Percentiles rank a stretch among this genome's conserved stretches.
phyloP scores from a whole-genome alignment of 1,140 invertebrate species.

The Antheraea pernyi region DNA sequence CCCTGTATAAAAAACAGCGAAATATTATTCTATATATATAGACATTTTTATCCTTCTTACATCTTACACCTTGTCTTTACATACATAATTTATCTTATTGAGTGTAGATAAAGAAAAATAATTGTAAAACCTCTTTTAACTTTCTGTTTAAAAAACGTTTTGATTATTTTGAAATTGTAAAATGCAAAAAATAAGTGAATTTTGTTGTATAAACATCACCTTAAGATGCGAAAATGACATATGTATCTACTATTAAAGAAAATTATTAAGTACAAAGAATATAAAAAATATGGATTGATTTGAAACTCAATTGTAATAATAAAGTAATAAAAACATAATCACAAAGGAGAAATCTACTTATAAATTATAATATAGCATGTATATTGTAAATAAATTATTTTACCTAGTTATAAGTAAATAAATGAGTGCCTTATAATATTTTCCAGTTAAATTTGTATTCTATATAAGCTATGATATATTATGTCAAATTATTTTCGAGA shows the following conservation, averaged over 20 bases:
- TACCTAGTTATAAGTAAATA: conserved; percentile 8
- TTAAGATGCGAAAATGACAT: no score
- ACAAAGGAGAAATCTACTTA: not conserved
- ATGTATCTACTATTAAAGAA: no score
- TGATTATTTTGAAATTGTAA: not conserved
- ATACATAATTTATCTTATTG: no score
- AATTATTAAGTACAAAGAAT: not conserved
- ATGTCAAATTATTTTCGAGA: no score
- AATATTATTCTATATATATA: no score
- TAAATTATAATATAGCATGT: not conserved
- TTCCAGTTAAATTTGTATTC: conserved; percentile 5
- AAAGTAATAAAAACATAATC: not conserved
- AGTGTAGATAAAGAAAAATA: no score
- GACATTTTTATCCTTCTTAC: no score
- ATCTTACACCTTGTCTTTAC: no score
- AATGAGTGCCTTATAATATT: conserved; percentile 11
- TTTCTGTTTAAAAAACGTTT: not conserved
- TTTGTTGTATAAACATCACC: no score
- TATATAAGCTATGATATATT: not conserved
- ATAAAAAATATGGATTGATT: not conserved
- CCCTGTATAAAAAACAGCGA: no score
- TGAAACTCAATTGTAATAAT: not conserved
- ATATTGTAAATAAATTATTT: conserved; percentile 2
- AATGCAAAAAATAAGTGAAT: no score
- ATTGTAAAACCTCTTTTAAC: no score